Percentiles rank a stretch among this genome's conserved stretches.
Conservation (phyloP, 1,140 invertebrate genomes). For the Homalodisca vitripennis region DNA sequence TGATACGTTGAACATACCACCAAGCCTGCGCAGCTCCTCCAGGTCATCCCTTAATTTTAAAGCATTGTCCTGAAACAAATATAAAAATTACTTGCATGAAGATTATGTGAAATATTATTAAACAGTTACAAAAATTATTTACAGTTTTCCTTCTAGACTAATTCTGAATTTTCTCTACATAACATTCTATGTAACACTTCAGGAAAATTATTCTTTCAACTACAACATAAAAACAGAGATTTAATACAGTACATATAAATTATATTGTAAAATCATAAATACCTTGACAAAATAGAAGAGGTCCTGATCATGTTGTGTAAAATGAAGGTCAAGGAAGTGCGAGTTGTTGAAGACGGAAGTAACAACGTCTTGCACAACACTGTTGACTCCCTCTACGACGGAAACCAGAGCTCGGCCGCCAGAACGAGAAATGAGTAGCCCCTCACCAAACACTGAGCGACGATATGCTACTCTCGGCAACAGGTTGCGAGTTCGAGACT, state of each 20-base stretch:
- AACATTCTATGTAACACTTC: no score
- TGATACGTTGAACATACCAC: slow-evolving; percentile 91
- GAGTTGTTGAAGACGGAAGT: slow-evolving; percentile 93
- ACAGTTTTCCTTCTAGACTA: no score
- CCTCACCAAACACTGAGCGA: slow-evolving; percentile 84
- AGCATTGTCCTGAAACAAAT: slow-evolving; percentile 64
- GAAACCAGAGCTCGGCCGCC: slow-evolving; percentile 78
- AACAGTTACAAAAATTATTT: no score
- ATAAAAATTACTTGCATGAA: no score
- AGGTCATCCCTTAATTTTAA: slow-evolving; percentile 85
- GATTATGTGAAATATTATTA: no score
- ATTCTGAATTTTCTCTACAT: no score
- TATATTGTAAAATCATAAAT: no score
- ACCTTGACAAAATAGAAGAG: slow-evolving; percentile 92
- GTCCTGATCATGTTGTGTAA: slow-evolving; percentile 89
- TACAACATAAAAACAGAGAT: no score
- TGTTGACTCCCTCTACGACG: slow-evolving; percentile 80
- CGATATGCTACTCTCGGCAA: slow-evolving; percentile 78
- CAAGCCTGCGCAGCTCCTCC: slow-evolving; percentile 78
- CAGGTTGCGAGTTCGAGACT: slow-evolving; percentile 76
- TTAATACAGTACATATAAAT: no score
- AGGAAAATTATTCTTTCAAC: no score
- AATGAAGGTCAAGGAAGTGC: slow-evolving; percentile 86
- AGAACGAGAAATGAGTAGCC: slow-evolving; percentile 81
- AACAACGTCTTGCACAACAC: slow-evolving; percentile 87